Conservation (phyloP, 2,888 invertebrate genomes). For the Odontocolon sp. region DNA sequence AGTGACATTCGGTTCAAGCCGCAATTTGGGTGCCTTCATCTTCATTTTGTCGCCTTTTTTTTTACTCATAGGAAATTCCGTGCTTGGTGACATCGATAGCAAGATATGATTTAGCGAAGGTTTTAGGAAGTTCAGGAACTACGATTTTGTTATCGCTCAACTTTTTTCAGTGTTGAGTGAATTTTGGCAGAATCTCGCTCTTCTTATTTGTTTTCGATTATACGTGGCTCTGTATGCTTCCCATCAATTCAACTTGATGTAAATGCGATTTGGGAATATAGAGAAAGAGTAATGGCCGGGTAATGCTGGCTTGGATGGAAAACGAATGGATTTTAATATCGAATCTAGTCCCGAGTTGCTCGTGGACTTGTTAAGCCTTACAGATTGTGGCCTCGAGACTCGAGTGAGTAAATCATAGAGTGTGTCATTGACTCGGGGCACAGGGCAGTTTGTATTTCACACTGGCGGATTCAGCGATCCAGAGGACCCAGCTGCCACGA, state of each 20-base stretch:
- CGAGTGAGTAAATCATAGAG: constrained; percentile 77
- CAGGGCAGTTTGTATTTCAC: constrained; percentile 69
- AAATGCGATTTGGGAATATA: background rate
- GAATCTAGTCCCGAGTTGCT: constrained; percentile 59
- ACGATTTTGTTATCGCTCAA: too few species aligned
- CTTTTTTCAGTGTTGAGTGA: too few species aligned
- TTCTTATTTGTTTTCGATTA: too few species aligned
- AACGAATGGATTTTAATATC: constrained; percentile 78
- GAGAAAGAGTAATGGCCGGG: constrained; percentile 51
- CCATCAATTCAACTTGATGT: too few species aligned
- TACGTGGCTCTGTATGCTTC: too few species aligned
- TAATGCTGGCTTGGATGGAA: constrained; percentile 65
- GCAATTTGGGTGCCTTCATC: constrained; percentile 1
- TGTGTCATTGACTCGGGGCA: constrained; percentile 48
- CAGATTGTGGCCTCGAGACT: constrained; percentile 77
- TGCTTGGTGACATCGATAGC: background rate
- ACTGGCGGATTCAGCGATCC: constrained; percentile 55
- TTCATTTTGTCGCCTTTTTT: background rate
- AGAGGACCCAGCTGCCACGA: constrained; percentile 75
- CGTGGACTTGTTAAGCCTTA: constrained; percentile 77
- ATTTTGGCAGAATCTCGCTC: too few species aligned
- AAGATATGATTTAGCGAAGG: too few species aligned
- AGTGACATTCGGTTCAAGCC: constrained; percentile 25
- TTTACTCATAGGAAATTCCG: too few species aligned
- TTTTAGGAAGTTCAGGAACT: too few species aligned